A percentile compares a stretch with the other conserved stretches of the same genome.
These are phyloP conservation scores for Gadopsis marmoratus DNA, from an alignment of 2,797 vertebrate genomes.

Conservation along the genomic window DNA sequence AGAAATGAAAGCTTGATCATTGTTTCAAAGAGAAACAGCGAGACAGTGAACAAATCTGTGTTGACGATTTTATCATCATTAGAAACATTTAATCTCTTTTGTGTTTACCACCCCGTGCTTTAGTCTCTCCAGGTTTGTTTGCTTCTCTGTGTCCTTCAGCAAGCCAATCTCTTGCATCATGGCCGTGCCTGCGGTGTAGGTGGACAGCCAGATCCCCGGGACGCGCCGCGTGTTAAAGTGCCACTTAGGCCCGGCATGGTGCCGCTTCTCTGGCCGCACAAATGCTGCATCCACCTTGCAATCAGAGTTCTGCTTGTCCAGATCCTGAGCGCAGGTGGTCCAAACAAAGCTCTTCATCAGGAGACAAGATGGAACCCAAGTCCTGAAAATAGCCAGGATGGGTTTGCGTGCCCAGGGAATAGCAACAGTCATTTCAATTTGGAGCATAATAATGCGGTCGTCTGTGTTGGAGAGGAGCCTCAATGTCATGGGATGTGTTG, in stretches of 20 bases:
- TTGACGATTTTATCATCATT: constrained; percentile 17
- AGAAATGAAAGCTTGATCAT: constrained; percentile 55
- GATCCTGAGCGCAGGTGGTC: constrained; percentile 72
- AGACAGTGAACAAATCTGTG: not conserved
- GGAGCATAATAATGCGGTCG: constrained; percentile 16
- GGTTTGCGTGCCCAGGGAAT: constrained; percentile 43
- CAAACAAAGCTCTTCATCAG: constrained; percentile 66
- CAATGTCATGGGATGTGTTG: not conserved
- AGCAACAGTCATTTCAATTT: constrained; percentile 63
- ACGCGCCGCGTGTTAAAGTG: constrained; percentile 50
- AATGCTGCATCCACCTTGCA: constrained; percentile 56
- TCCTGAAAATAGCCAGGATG: constrained; percentile 52
- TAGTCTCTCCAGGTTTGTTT: constrained; percentile 33
- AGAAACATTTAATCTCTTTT: constrained; percentile 38
- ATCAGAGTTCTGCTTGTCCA: constrained; percentile 59
- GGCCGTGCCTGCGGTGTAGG: constrained; percentile 10
- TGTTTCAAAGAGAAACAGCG: constrained; percentile 38
- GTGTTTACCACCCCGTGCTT: constrained; percentile 1
- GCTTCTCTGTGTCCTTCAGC: constrained; percentile 53
- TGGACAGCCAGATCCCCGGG: constrained; percentile 33
- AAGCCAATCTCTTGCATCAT: constrained; percentile 24
- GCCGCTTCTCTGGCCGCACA: constrained; percentile 34
- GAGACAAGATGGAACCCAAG: constrained; percentile 61
- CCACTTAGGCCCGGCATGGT: constrained; percentile 60
- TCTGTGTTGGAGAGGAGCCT: constrained; percentile 13